phyloP scores from a whole-genome alignment of 2,113 vertebrate genomes.

The Pithys albifrons region DNA sequence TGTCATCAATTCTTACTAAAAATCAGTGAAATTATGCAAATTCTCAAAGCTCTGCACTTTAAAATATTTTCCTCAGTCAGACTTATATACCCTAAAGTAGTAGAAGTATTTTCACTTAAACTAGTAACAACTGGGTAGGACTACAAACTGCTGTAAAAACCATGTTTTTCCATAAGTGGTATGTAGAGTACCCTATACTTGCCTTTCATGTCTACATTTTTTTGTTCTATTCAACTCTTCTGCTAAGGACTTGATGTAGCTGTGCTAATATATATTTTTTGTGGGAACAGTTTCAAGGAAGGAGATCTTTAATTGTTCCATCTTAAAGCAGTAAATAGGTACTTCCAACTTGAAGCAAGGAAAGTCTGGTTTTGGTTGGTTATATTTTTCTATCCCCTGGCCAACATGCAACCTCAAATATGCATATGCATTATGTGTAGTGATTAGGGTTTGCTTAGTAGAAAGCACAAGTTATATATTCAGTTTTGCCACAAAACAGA shows the following conservation, averaged over 20 bases:
- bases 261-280: neutral
- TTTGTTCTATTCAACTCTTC: neutral
- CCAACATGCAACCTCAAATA: conserved; percentile 61
- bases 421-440: conserved; percentile 38
- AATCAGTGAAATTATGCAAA: neutral
- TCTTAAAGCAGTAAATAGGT: conserved; percentile 51
- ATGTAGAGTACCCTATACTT: neutral
- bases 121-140: neutral
- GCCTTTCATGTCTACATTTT: neutral
- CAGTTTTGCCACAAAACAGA: conserved; percentile 58
- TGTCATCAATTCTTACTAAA: neutral
- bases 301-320: neutral
- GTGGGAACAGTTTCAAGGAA: neutral
- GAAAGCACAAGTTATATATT: conserved; percentile 55
- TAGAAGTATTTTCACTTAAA: neutral
- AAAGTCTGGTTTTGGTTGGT: conserved; percentile 41
- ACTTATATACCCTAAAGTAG: neutral
- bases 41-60: neutral
- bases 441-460: conserved; percentile 63
- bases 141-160: neutral
- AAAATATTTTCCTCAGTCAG: neutral
- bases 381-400: conserved; percentile 27
- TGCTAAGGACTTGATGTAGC: neutral
- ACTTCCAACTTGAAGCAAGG: conserved; percentile 29
- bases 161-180: neutral